Evolutionary conservation across 2,113 vertebrate genomes (phyloP), one percentile per base, ranked within the genome.

Genomic region (Oreochromis tanganicae): DNA sequence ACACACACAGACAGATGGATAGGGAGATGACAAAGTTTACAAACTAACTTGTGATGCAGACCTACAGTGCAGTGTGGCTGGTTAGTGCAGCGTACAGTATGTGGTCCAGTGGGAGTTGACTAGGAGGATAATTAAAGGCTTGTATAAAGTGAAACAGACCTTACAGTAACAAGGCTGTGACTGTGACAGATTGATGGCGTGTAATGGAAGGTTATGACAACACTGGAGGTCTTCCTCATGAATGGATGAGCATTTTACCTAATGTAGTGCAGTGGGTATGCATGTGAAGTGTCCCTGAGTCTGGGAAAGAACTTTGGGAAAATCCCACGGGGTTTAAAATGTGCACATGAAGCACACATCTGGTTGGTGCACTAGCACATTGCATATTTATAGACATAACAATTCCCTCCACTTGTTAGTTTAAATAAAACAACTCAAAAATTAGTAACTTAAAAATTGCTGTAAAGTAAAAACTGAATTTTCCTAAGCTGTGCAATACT

Each of bases 81-180:
- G 89, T 89, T 81, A 84, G 90, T 16, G 34, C 56, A 90, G 91
- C 87, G 38, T 93, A 91, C 92, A 90, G 92, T 43, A 94, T 93
- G 93, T 94, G 95, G 94, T 94, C 93, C 93, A 88, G 93, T 91
- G 92, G 96, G 94, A 94, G 94, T 94, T 24, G 86, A 93, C 89
- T 88, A 91, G 86, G 85, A 90, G 86, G 7, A 73, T 96, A 96
- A 96, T 96, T 95, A 96, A 91, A 96, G 95, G 91, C 90, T 85
- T 87, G 86, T 93, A 90, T 93, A 89, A 92, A 90, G 83, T 89
- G 90, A 92, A 94, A 85, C 89, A 91, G 91, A 85, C 82, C 90
- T 92, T 91, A 94, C 93, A 94, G 95, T 95, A 95, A 95, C 93
- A 91, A 91, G 86, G 48, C 91, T 86, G 87, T 68, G 87, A 93